phyloP scores from a whole-genome alignment of 2,113 vertebrate species.

The Glaucidium brasilianum region DNA sequence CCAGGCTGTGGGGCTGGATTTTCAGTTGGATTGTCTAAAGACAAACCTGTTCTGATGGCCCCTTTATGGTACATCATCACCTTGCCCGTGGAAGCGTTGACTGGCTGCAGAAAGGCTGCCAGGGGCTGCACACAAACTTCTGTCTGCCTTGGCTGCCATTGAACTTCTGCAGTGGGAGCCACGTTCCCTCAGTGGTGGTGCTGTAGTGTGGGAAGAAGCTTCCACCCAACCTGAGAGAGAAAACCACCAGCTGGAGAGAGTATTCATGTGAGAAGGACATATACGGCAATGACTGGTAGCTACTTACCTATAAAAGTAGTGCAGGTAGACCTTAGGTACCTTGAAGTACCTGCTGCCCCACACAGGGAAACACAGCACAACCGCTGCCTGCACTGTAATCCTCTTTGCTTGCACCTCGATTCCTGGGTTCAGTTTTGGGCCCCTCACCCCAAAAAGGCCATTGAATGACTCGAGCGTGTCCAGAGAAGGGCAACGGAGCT shows the following conservation, averaged over 20 bases:
- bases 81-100: rapidly evolving
- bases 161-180: not conserved
- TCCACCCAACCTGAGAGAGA: rapidly evolving
- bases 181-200: rapidly evolving
- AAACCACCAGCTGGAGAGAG: not conserved
- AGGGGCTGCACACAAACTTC: not conserved
- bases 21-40: not conserved
- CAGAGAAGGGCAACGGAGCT: too few relatives aligned
- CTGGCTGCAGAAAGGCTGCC: not conserved
- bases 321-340: not conserved
- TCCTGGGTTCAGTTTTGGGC: too few relatives aligned
- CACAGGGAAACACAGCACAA: not conserved
- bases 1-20: not conserved
- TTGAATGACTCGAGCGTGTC: too few relatives aligned
- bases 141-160: not conserved
- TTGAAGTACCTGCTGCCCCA: not conserved
- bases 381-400: not conserved
- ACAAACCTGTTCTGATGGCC: not conserved
- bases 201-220: not conserved
- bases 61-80: not conserved
- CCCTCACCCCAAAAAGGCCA: too few relatives aligned
- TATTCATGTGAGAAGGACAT: not conserved
- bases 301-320: not conserved
- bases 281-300: not conserved
- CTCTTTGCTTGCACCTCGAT: not conserved